Evolutionary conservation across 2,888 invertebrate species (phyloP).

Genomic region (Xylota segnis): DNA sequence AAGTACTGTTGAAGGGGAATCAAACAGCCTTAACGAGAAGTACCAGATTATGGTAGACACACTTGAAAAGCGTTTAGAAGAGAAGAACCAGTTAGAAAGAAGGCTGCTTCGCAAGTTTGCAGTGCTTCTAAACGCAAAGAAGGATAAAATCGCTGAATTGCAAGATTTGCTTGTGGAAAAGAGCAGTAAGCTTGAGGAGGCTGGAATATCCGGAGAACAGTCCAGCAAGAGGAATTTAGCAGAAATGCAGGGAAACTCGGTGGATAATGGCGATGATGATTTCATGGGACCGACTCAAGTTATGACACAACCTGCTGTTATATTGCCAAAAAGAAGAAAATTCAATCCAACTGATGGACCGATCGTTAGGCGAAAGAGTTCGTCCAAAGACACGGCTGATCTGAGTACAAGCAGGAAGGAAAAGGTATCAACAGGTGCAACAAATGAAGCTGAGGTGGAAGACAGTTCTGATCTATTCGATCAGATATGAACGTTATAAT

Average conservation of each 20-base stretch:
- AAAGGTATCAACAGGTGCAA: neutral
- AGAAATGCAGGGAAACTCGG: neutral
- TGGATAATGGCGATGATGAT: constrained; percentile 43
- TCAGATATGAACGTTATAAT: no score
- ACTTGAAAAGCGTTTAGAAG: constrained; percentile 78
- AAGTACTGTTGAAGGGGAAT: constrained; percentile 6
- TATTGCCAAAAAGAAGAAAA: constrained; percentile 70
- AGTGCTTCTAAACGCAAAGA: constrained; percentile 80
- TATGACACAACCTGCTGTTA: constrained; percentile 49
- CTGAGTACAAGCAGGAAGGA: neutral
- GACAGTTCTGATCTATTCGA: constrained; percentile 26
- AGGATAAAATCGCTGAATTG: constrained; percentile 80
- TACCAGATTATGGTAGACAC: constrained; percentile 71
- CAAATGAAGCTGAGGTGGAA: neutral
- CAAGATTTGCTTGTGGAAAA: constrained; percentile 73
- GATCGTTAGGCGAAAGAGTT: neutral
- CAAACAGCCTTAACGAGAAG: constrained; percentile 35
- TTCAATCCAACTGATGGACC: constrained; percentile 3
- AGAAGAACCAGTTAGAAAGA: constrained; percentile 77
- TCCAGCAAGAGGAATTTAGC: constrained; percentile 24
- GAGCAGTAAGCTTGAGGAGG: constrained; percentile 34
- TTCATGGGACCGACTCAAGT: constrained; percentile 54
- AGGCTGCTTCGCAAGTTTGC: constrained; percentile 79
- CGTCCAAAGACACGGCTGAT: neutral
- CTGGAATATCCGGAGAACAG: neutral